Percentiles rank a stretch among this genome's conserved stretches.
phyloP scores from a whole-genome alignment of 2,888 invertebrate species.

The Anaspis maculata region DNA sequence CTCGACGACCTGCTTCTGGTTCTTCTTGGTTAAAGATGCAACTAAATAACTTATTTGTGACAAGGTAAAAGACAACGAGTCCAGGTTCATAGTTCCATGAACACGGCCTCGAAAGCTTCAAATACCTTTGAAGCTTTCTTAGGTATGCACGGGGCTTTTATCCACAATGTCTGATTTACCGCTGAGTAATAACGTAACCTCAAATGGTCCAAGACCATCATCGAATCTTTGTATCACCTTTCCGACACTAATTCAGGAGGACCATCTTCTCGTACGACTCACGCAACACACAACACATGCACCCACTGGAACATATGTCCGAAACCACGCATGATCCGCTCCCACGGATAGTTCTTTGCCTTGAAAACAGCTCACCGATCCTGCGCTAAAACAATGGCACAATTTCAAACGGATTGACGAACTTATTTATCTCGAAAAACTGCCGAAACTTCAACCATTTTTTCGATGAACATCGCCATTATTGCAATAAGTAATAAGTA shows the following conservation, averaged over 20 bases:
- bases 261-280: slow-evolving; percentile 26
- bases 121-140: slow-evolving; percentile 88
- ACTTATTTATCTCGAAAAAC: too few species aligned
- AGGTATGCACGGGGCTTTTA: slow-evolving; percentile 63
- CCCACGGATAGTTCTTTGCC: too few species aligned
- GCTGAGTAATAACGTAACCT: slow-evolving; percentile 39
- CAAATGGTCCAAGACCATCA: slow-evolving; percentile 45
- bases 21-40: slow-evolving; percentile 91
- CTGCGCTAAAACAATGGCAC: too few species aligned
- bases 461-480: too few species aligned
- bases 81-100: slow-evolving; percentile 96
- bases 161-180: slow-evolving; percentile 40
- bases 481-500: too few species aligned
- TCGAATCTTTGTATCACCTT: slow-evolving; percentile 38
- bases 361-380: too few species aligned
- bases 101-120: slow-evolving; percentile 88
- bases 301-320: slow-evolving; percentile 22
- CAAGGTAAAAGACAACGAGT: slow-evolving; percentile 97
- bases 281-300: slow-evolving; percentile 31
- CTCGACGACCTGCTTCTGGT: slow-evolving; percentile 82
- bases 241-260: slow-evolving; percentile 34
- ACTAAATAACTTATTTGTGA: slow-evolving; percentile 97
- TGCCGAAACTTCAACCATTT: too few species aligned
- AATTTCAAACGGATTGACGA: too few species aligned
- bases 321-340: slow-evolving; percentile 12